These are phyloP conservation scores for Drosophila pectinifera DNA, from an alignment of 1,140 invertebrate species.

Conservation along the genomic window DNA sequence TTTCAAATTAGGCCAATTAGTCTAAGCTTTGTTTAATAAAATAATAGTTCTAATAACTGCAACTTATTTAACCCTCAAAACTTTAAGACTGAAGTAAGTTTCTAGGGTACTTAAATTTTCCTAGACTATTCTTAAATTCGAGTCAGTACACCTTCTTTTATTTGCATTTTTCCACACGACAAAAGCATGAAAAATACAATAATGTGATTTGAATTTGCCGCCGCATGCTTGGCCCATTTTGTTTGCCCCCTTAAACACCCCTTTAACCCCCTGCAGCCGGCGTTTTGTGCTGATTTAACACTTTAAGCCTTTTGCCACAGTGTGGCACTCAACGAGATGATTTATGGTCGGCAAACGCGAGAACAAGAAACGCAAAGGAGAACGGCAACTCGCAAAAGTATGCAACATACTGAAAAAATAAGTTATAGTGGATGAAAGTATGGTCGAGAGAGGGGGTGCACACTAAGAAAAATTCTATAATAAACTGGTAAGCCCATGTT, in stretches of 20 bases:
- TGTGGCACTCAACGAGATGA: conserved; percentile 58
- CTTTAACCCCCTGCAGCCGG: conserved; percentile 22
- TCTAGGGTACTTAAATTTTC: neutral
- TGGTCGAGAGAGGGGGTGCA: neutral
- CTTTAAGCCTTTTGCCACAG: conserved; percentile 66
- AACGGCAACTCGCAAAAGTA: conserved; percentile 62
- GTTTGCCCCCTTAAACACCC: neutral
- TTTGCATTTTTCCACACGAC: neutral
- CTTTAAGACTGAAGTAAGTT: neutral
- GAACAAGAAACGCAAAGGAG: conserved; percentile 26
- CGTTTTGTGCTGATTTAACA: conserved; percentile 72
- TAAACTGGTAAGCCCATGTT: no score
- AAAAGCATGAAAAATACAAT: conserved; percentile 20
- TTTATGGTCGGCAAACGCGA: conserved; percentile 66
- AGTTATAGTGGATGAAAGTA: conserved; percentile 17
- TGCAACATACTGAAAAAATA: conserved; percentile 63
- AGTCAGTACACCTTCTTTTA: neutral
- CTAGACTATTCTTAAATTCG: neutral
- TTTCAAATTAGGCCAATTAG: neutral
- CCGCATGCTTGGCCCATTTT: conserved; percentile 34
- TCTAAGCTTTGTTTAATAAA: neutral
- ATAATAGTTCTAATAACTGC: no score
- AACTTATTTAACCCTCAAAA: neutral
- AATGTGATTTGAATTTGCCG: conserved; percentile 52
- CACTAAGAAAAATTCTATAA: neutral